Evolutionary conservation across 2,888 invertebrate species (phyloP), one percentile per base, ranked within the genome.

Genomic region (Drosophila longiperda): DNA sequence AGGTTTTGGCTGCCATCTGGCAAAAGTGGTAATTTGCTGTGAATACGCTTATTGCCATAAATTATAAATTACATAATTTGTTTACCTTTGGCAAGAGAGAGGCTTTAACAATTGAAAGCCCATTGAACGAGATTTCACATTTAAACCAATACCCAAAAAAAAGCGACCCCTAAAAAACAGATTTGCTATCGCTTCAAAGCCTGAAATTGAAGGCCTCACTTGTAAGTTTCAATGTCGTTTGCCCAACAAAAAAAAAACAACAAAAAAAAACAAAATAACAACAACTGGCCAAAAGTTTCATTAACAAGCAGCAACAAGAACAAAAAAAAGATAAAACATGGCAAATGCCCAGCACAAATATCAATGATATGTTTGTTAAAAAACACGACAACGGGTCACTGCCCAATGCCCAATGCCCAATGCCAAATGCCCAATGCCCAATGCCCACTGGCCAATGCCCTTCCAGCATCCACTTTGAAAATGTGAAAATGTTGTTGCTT

Each of bases 341-440:
- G 67, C 78, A 70, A 83, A 78, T 71, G 82, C 75, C 79, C 81
- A 67, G 73, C 82, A 66, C 83, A 82, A 89, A 87, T 84, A 84
- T 84, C 87, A 87, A 71, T 89, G 89, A 89, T 89, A 89, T 85
- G 87, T 85, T 89, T 85, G 84, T 87, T 82, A 79, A 85, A 84
- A 85, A 85, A 89, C 82, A 89, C 85, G 71, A 87, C 78, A 62
- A 59, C 70, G 72, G 67, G 48, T 73, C 78, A 59, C 76, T 68
- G 57, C 48, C 29, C 45, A 45, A 8, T 23, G 45, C 59, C 50
- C 60, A 59, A 1, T 1, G 15, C 49, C 26, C 26, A 26, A 26
- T 4, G 7, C 48, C 48, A 20, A 26, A 4, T 6, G 29, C 29
- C 53, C 58, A 57, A 1, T 17, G n/a, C 23, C 26, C 45, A 20